A percentile compares a stretch with the other conserved stretches of the same genome.
Conservation (phyloP, 2,797 vertebrate genomes). For the Monodelphis domestica region DNA sequence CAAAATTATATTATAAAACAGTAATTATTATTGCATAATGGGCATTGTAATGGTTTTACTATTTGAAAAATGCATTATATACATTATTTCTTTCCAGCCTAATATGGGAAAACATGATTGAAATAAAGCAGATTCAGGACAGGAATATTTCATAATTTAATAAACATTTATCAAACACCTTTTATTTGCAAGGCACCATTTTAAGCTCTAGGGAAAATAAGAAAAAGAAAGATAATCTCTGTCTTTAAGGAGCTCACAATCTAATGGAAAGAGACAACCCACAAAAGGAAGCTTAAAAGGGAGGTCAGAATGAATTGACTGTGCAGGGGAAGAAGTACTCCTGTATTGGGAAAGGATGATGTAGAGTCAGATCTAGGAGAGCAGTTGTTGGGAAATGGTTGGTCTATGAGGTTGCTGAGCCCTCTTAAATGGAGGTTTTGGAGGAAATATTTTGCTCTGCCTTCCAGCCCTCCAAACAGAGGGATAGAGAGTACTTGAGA, state of each 20-base stretch:
- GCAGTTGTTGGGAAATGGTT: not conserved
- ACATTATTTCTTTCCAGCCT: not conserved
- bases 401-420: not conserved
- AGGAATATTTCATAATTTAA: not conserved
- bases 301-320: not conserved
- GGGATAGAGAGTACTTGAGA: not conserved
- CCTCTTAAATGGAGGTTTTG: not conserved
- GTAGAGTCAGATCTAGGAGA: not conserved
- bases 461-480: not conserved
- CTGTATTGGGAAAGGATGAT: no score
- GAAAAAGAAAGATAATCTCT: not conserved
- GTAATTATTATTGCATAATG: not conserved
- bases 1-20: not conserved
- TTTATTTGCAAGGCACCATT: not conserved
- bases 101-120: not conserved
- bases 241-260: not conserved
- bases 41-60: not conserved
- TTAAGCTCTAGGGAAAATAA: not conserved
- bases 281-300: not conserved
- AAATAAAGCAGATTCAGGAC: not conserved
- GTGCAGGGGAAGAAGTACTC: not conserved
- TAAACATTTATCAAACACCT: not conserved
- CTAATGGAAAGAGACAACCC: not conserved
- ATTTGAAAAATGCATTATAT: no score
- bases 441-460: not conserved